Evolutionary conservation across 2,888 invertebrate genomes (phyloP).

Genomic region (Tinea pellionella): DNA sequence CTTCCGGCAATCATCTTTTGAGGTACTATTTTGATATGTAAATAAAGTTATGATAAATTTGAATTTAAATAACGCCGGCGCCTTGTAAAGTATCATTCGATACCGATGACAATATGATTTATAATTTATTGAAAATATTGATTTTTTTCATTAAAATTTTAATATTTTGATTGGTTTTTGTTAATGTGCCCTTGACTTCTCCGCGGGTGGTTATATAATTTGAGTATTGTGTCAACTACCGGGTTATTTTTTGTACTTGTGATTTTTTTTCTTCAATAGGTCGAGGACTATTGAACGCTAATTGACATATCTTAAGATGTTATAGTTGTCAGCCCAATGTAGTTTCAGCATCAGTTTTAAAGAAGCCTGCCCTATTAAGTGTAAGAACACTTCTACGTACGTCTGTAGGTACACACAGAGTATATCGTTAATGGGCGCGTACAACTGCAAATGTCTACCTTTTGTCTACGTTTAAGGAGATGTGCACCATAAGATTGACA

Average conservation of each 20-base stretch:
- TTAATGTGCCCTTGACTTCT: conserved; percentile 10
- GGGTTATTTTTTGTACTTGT: conserved; percentile 1
- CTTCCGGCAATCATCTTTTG: not conserved
- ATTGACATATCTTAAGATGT: no score
- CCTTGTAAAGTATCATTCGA: conserved; percentile 1
- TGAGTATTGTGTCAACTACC: conserved; percentile 8
- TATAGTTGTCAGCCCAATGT: not conserved
- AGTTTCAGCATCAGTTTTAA: no score
- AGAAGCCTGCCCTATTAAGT: no score
- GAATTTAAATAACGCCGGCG: not conserved
- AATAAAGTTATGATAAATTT: not conserved
- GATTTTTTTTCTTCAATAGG: not conserved
- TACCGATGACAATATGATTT: conserved; percentile 11
- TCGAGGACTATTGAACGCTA: not conserved
- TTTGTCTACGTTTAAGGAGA: no score
- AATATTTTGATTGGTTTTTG: conserved; percentile 14
- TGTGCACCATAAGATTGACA: no score
- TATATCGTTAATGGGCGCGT: no score
- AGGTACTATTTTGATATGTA: not conserved
- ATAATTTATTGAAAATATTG: not conserved
- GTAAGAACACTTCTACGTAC: no score
- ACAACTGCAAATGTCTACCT: no score
- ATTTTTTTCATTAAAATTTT: not conserved
- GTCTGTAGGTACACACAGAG: no score
- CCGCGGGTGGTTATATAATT: not conserved